These are phyloP conservation scores for Oryctes rhinoceros DNA, from an alignment of 1,140 invertebrate genomes.

Conservation along the genomic window DNA sequence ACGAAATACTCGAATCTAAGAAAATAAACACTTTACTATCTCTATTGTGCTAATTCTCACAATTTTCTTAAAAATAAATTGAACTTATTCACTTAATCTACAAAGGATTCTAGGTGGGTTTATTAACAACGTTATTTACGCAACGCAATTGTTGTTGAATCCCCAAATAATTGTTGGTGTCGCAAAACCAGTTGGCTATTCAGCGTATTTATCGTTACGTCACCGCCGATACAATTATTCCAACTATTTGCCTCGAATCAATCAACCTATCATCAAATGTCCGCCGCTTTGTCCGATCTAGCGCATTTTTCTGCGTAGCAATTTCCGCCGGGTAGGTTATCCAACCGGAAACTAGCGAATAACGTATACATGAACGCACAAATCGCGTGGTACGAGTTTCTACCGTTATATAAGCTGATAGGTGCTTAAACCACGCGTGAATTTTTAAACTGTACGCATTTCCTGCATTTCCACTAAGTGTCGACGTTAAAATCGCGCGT, in stretches of 20 bases:
- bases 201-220: background rate
- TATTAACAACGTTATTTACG: too few species aligned
- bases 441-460: background rate
- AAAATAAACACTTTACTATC: too few species aligned
- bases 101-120: too few species aligned
- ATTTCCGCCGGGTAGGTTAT: background rate
- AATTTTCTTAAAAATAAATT: too few species aligned
- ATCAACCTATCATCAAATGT: background rate
- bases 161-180: background rate
- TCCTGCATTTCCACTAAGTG: too few species aligned
- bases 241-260: background rate
- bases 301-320: background rate
- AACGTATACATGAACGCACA: background rate
- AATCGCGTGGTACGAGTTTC: conserved; percentile 1
- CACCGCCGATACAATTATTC: background rate
- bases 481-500: too few species aligned
- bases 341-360: background rate
- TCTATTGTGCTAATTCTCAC: too few species aligned
- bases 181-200: background rate
- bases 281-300: background rate
- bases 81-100: too few species aligned
- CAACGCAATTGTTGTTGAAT: too few species aligned
- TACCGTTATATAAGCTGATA: background rate
- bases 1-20: too few species aligned
- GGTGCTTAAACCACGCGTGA: background rate